Conservation (phyloP, 1,140 invertebrate genomes). For the Mizuhopecten yessoensis region DNA sequence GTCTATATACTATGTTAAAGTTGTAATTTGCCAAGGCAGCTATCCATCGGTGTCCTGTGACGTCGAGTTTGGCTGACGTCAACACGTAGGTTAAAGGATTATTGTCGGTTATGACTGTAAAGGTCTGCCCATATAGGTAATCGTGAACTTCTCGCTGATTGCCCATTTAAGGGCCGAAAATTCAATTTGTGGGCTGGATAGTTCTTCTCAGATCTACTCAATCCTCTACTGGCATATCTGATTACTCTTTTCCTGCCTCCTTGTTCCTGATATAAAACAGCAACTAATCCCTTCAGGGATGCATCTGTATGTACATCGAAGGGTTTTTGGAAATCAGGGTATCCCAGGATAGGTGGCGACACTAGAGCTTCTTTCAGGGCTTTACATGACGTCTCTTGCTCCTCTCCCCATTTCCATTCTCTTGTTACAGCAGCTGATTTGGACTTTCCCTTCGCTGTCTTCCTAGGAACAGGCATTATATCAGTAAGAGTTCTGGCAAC, state of each 20-base stretch:
- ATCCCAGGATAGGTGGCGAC: neutral
- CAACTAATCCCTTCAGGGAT: neutral
- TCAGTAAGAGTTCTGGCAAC: slow-evolving; percentile 63
- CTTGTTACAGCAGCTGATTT: neutral
- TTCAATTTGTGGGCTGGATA: neutral
- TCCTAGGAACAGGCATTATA: slow-evolving; percentile 52
- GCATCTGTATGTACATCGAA: neutral
- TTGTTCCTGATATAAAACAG: neutral
- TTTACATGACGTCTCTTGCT: neutral
- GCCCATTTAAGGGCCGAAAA: neutral
- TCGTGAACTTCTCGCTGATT: neutral
- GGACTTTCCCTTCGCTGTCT: slow-evolving; percentile 30
- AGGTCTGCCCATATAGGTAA: neutral
- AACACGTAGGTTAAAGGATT: neutral
- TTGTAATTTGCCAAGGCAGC: neutral
- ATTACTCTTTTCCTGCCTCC: neutral
- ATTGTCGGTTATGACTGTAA: neutral
- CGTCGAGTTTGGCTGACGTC: neutral
- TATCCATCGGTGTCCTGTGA: neutral
- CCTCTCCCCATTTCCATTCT: neutral
- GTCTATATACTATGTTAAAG: neutral
- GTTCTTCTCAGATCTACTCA: neutral
- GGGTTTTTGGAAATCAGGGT: neutral
- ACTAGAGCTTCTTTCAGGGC: neutral
- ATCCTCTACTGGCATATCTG: neutral